These are phyloP conservation scores for Rhea americana DNA, from an alignment of 2,113 vertebrate species.

Conservation along the genomic window DNA sequence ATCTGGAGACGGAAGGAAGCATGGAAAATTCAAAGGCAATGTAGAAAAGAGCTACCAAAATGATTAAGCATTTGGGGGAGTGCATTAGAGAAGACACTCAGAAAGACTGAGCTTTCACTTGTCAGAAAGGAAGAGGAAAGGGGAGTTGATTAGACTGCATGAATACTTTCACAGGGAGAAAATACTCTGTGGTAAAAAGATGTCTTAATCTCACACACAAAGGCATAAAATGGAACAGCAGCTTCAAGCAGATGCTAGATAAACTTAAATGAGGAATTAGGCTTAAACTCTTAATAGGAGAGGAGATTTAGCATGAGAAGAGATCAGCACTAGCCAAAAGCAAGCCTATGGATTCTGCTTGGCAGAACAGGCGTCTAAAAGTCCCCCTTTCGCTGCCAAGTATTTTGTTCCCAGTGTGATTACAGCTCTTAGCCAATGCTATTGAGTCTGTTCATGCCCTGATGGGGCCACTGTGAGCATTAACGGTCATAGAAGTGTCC, in stretches of 20 bases:
- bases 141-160: too few relatives aligned
- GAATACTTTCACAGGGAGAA: neutral
- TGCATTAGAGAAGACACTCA: neutral
- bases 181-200: neutral
- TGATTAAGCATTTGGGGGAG: neutral
- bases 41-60: neutral
- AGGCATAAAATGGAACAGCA: neutral
- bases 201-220: neutral
- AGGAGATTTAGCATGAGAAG: neutral
- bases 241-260: neutral
- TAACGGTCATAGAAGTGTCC: neutral
- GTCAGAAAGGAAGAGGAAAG: neutral
- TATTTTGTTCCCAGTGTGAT: neutral
- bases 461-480: neutral
- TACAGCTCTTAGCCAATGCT: neutral
- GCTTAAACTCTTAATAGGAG: neutral
- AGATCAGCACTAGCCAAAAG: neutral
- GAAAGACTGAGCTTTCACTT: neutral
- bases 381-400: neutral
- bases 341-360: neutral
- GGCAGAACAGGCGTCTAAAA: neutral
- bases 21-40: neutral
- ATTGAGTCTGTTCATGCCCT: neutral
- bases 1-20: neutral
- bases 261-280: neutral